Percentiles rank a stretch among this genome's conserved stretches.
Evolutionary conservation across 2,888 invertebrate genomes (phyloP).

Genomic region (Caenorhabditis panamensis): DNA sequence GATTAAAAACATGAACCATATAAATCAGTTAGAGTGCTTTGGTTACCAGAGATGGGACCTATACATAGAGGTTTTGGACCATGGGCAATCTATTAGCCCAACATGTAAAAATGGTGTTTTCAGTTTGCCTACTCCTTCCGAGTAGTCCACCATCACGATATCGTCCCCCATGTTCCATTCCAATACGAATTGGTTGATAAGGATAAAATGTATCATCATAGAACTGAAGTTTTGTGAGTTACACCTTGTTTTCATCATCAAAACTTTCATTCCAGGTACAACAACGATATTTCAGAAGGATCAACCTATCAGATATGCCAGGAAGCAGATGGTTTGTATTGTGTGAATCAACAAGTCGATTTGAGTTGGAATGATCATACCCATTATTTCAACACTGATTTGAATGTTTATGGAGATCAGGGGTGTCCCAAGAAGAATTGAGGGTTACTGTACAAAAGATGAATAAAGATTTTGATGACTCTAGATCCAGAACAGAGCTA

Average conservation of each 20-base stretch:
- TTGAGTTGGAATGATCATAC: constrained; percentile 58
- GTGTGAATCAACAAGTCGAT: constrained; percentile 52
- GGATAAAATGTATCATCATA: constrained; percentile 60
- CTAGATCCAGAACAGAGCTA: too few relatives aligned
- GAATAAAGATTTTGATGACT: not conserved
- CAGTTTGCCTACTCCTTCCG: constrained; percentile 62
- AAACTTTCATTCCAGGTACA: constrained; percentile 56
- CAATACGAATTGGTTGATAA: constrained; percentile 50
- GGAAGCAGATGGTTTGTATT: constrained; percentile 61
- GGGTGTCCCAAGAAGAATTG: constrained; percentile 51
- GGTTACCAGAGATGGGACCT: too few relatives aligned
- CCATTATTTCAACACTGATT: constrained; percentile 58
- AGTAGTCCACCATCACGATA: constrained; percentile 58
- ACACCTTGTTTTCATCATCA: not conserved
- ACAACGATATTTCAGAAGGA: constrained; percentile 56
- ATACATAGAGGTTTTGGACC: too few relatives aligned
- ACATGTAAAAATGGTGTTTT: too few relatives aligned
- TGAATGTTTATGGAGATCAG: constrained; percentile 49
- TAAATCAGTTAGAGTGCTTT: too few relatives aligned
- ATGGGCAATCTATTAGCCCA: too few relatives aligned
- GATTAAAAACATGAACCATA: too few relatives aligned
- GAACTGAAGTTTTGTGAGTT: constrained; percentile 59
- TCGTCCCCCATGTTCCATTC: constrained; percentile 60
- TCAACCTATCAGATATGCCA: constrained; percentile 47
- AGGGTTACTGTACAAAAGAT: not conserved